Evolutionary conservation across 2,113 vertebrate genomes (phyloP), one percentile per base, ranked within the genome.

Genomic region (Dipodomys stephensi): DNA sequence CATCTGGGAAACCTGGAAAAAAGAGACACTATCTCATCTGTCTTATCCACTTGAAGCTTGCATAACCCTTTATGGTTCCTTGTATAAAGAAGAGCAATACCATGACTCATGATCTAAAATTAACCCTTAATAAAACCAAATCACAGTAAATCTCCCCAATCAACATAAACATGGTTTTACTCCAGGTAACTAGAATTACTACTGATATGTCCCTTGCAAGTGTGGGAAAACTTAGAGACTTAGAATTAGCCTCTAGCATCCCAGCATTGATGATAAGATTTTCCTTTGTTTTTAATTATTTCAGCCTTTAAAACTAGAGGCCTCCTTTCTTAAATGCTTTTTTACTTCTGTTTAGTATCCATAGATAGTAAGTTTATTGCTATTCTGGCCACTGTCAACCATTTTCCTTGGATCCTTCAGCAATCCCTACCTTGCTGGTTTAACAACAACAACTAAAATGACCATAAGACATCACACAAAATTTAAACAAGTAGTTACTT

Each of bases 111-210:
- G 6, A 79, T 32, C 83, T 90, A 62, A 93, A 64, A 30, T 22
- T 53, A 77, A 92, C 46, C 69, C 44, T 89, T 64, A 85, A 39
- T 19, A 69, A 94, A 77, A 93, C 65, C 62, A 71, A 93, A 74
- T 20, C 67, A 81, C 10, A 44, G 8, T 35, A 39, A 73, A 91
- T 32, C 72, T 87, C 73, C 68, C 53, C 68, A 49, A 13, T 83
- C 72, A 89, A 84, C 35, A 94, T 18, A 53, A 90, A 88, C 6
- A 78, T 1, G 57, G 46, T 74, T 93, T 86, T 82, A 74, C 72
- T 49, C 7, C 44, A 93, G 20, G 27, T 25, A 83, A 71, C 13
- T 32, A 82, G 19, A 12, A 30, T 86, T 32, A 85, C 67, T 35
- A 80, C 6, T 2, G 19, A 32, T 23, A 78, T 69, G 62, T 88